Percentiles rank a stretch among this genome's conserved stretches.
phyloP scores from a whole-genome alignment of 2,888 invertebrate species.

The Ochropacha duplaris region DNA sequence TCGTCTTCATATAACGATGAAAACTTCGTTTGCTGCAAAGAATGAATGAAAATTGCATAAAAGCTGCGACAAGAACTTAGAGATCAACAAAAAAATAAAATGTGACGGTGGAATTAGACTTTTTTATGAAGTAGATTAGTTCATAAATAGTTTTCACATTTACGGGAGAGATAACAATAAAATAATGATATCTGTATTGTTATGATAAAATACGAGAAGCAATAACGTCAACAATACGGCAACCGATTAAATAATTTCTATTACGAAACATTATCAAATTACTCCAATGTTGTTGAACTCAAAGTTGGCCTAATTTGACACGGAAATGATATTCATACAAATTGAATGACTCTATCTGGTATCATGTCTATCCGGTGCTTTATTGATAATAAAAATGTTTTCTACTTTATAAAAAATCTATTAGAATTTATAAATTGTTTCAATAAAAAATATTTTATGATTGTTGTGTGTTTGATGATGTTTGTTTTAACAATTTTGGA shows the following conservation, averaged over 20 bases:
- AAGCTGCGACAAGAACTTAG: too few relatives aligned
- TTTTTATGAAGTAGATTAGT: neutral
- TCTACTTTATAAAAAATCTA: neutral
- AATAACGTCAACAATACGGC: neutral
- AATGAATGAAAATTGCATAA: too few relatives aligned
- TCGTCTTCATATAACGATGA: too few relatives aligned
- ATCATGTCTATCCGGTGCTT: constrained; percentile 3
- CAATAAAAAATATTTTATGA: neutral
- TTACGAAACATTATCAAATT: constrained; percentile 16
- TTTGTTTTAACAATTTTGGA: too few relatives aligned
- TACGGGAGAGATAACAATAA: too few relatives aligned
- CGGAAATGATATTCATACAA: constrained; percentile 32
- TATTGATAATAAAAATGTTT: constrained; percentile 1
- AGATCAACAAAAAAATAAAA: too few relatives aligned
- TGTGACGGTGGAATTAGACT: too few relatives aligned
- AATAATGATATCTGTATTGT: constrained; percentile 1
- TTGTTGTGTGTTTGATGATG: neutral
- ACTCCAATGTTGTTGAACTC: constrained; percentile 37
- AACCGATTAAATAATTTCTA: neutral
- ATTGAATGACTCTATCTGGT: constrained; percentile 24
- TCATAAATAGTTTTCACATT: constrained; percentile 6
- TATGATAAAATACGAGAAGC: neutral
- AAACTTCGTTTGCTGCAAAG: too few relatives aligned
- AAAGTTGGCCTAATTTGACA: constrained; percentile 37
- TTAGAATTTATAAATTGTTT: neutral